Base-by-base conservation (phyloP, 2,113 vertebrate genomes). In the Thinocorus orbignyianus region DNA sequence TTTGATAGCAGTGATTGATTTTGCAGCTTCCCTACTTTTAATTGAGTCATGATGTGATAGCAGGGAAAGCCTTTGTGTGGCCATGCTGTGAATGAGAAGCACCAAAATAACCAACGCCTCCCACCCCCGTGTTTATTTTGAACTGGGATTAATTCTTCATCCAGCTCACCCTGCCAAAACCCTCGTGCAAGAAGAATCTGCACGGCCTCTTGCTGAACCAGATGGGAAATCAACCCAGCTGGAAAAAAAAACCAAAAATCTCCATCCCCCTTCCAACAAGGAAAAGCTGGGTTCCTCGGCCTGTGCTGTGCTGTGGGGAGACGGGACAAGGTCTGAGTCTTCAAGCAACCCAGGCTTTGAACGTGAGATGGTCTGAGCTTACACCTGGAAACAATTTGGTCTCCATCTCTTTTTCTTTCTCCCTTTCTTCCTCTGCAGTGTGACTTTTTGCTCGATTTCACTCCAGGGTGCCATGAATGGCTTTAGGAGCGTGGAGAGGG, bases 301-400 rank as follows among this genome's bases (percentile, higher is more conserved):
- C 81, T 51, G 52, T n/a, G 79, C 65, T 4, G 6, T 23, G 78
- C 48, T 11, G 61, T 28, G 69, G 3, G 2, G 81, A 71, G 52
- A 39, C 61, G 35, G 83, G 31, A 86, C 80, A 4, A 4, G 51
- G 9, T 8, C 4, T 55, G 77, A 81, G 77, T 14, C 81, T 84
- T 54, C 4, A 11, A 78, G 77, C 54, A 74, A 16, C 69, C 17
- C 77, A 46, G 84, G 49, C 81, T 5, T 44, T 49, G 48, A 74
- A 71, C 30, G 35, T 2, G 12, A 79, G 57, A 33, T 77, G 33
- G 37, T 49, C 39, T 74, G 16, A 81, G 65, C 65, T 92, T 87
- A 18, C 93, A 90, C 90, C 85, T 91, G 90, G 92, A 79, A 92
- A 10, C 65, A 55, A 74, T 96, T 94, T 89, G 6, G 25, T 65